Evolutionary conservation across 2,797 vertebrate species (phyloP), one percentile per base, ranked within the genome.

Genomic region (Uromys caudimaculatus): DNA sequence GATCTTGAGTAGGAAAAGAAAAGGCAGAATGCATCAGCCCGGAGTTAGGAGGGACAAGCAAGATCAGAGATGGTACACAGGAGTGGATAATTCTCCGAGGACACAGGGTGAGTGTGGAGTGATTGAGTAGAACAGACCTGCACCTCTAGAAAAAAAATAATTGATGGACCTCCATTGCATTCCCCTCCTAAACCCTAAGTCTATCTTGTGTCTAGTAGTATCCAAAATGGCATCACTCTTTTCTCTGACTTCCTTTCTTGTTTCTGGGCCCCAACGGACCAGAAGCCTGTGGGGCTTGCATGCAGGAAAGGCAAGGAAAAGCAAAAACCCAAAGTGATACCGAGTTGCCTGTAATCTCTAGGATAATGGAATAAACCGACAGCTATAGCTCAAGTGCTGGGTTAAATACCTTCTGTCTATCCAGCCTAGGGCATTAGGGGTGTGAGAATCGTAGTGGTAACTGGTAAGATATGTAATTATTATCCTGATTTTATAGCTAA

Each of bases 181-280:
- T 52, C 21, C 3, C 3, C 3, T 27, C 6, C 2, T 47, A 47
- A 76, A 64, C 50, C 38, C 50, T 69, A 76, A 91, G 82, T 47
- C 29, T 47, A 52, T 84, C 75, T 85, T 96, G 82, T 8, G 77
- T 91, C 54, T 47, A 71, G 13, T 88, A 3, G 86, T 84, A 92
- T 38, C 19, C 21, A 86, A 94, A 77, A 12, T 14, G 44, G 71
- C 24, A 19, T 27, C 16, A 78, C 56, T 89, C 82, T 81, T 62
- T 44, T 93, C 41, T 62, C 6, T 94, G 54, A 8, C 27, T 82
- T 60, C 17, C 35, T 32, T 84, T 86, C 21, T 38, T 94, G 1
- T 69, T 92, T 94, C 69, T 91, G 71, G 82, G 56, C 54, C 35
- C 32, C 11, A 27, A 29, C 91, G 62, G 47, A 64, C 52, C 2